Percentiles rank a stretch among this genome's conserved stretches.
Conservation (phyloP, 1,140 invertebrate species). For the Drosophila asahinai region DNA sequence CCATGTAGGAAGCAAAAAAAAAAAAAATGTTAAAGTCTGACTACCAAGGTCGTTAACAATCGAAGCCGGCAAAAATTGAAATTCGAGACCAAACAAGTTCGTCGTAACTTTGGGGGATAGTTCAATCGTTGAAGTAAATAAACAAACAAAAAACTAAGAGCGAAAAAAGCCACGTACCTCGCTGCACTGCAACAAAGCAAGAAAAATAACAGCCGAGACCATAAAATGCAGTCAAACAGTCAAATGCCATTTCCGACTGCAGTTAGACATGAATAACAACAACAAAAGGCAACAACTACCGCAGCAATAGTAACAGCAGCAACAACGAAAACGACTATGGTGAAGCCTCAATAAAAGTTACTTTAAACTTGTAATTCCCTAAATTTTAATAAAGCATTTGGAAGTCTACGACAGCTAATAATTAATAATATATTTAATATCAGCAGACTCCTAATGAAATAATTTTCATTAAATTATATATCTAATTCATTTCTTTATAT, state of each 20-base stretch:
- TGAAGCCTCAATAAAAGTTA: background rate
- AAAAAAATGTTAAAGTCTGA: background rate
- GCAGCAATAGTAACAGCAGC: constrained; percentile 46
- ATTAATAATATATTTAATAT: too few species aligned
- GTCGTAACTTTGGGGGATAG: constrained; percentile 29
- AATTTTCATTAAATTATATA: too few species aligned
- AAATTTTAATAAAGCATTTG: background rate
- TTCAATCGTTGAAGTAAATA: constrained; percentile 36
- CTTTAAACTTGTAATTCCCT: background rate
- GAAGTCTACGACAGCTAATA: too few species aligned
- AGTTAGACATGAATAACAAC: constrained; percentile 64
- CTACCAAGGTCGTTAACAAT: constrained; percentile 19
- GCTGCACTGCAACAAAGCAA: constrained; percentile 22
- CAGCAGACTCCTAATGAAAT: too few species aligned
- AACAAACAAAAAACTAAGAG: constrained; percentile 23
- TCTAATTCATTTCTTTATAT: too few species aligned
- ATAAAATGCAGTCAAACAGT: constrained; percentile 71
- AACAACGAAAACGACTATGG: constrained; percentile 24
- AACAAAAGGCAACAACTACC: constrained; percentile 31
- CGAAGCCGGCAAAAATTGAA: constrained; percentile 27
- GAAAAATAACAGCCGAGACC: constrained; percentile 30
- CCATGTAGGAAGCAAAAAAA: constrained; percentile 22
- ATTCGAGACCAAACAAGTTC: constrained; percentile 14
- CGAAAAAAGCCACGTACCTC: constrained; percentile 19
- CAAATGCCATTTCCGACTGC: constrained; percentile 75